Percentiles rank a stretch among this genome's conserved stretches.
phyloP scores from a whole-genome alignment of 2,888 invertebrate genomes.

The Sipha maydis region DNA sequence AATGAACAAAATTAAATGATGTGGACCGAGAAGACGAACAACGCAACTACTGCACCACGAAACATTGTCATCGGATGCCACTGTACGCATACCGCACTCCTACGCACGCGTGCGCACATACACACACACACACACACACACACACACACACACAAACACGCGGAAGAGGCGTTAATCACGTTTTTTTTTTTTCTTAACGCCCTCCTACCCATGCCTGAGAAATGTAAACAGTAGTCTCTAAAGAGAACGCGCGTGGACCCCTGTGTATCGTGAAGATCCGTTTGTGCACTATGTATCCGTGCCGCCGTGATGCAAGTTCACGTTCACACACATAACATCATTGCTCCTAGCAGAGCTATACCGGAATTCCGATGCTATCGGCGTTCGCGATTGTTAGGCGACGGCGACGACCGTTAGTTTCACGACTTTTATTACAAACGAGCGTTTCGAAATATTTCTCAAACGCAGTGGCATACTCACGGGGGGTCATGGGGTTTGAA shows the following conservation, averaged over 20 bases:
- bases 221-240: constrained; percentile 52
- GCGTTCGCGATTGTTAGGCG: neutral
- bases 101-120: neutral
- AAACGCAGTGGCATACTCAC: too few relatives aligned
- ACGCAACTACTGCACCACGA: constrained; percentile 15
- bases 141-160: neutral
- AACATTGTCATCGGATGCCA: constrained; percentile 39
- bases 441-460: too few relatives aligned
- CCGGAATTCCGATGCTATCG: constrained; percentile 40
- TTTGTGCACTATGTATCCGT: neutral
- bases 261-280: constrained; percentile 11
- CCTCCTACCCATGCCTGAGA: neutral
- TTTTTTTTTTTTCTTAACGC: constrained; percentile 41
- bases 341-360: neutral
- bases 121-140: neutral
- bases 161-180: constrained; percentile 53
- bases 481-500: too few relatives aligned
- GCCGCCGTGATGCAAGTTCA: neutral
- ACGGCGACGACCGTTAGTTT: neutral
- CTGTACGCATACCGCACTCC: neutral
- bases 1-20: neutral
- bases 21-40: neutral
- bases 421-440: neutral
- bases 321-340: neutral
- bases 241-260: constrained; percentile 11